These are phyloP conservation scores for Auanema sp. DNA, from an alignment of 2,888 invertebrate species.

Conservation along the genomic window DNA sequence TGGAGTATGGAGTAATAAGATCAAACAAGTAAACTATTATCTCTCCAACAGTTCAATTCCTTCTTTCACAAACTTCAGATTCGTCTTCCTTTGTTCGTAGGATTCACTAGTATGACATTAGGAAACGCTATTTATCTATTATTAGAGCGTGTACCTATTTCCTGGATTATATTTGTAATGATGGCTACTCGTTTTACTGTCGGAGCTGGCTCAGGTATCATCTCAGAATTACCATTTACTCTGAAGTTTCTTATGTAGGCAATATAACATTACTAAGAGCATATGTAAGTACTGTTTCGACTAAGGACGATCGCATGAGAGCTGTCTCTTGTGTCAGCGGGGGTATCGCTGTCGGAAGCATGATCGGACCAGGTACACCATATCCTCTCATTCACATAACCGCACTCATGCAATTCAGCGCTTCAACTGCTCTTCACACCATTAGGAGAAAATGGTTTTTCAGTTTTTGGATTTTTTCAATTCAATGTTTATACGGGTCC, in stretches of 20 bases:
- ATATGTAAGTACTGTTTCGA: constrained; percentile 43
- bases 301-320: constrained; percentile 34
- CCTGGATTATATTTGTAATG: constrained; percentile 30
- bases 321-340: constrained; percentile 44
- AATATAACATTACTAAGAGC: constrained; percentile 42
- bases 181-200: constrained; percentile 10
- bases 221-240: too few species aligned
- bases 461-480: constrained; percentile 20
- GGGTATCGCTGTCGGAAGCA: constrained; percentile 46
- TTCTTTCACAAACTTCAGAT: constrained; percentile 19
- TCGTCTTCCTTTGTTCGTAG: constrained; percentile 28
- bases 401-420: constrained; percentile 16
- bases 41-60: too few species aligned
- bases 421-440: constrained; percentile 45
- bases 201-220: too few species aligned
- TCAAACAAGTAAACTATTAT: constrained; percentile 27
- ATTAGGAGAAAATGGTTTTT: constrained; percentile 32
- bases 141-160: constrained; percentile 24
- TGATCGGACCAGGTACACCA: constrained; percentile 39
- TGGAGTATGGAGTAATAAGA: constrained; percentile 38
- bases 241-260: constrained; percentile 17
- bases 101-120: constrained; percentile 35
- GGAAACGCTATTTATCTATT: constrained; percentile 41
- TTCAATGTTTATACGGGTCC: constrained; percentile 46
- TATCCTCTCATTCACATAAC: too few species aligned